Base-by-base conservation (phyloP, 1,140 invertebrate species). In the Megathymus violae region DNA sequence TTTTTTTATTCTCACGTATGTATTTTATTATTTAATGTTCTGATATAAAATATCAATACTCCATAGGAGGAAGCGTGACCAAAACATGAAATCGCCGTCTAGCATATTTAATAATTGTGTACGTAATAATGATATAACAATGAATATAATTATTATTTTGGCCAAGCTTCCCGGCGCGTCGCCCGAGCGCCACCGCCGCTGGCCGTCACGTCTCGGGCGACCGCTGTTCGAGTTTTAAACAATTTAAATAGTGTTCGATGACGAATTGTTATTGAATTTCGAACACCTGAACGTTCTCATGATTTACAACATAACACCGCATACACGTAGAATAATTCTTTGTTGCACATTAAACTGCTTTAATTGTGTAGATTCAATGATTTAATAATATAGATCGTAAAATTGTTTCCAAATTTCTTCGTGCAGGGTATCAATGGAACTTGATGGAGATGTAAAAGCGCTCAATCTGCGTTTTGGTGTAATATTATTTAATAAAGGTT, bases 321-420 rank as follows among this genome's bases (percentile, higher is more conserved):
- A 11, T 17, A 48, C 25, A 48, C 13, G n/a, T 48, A 51, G 27
- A 38, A 17, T 51, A 38, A 48, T 16, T 31, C 4, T 50, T 50
- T 69, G 61, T 61, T 60, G 69, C 64, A 69, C 76, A 71, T 66
- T 56, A 0, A 62, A 76, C 64, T 70, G 73, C 76, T 77, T 78
- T 76, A 72, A 72, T 73, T 69, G 56, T 76, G 62, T 73, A 66
- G 62, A 67, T 31, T 68, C 52, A 65, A 62, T 62, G 48, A 70
- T 71, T 74, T 58, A 50, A 71, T 71, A 75, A 71, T 71, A 75
- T 82, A 81, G 76, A 78, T 72, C 62, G 63, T 81, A 76, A 75
- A 76, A 82, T 84, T 80, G 74, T 80, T 82, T 87, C 74, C 81
- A 87, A 86, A 86, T 84, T 88, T 86, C 81, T 88, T 85, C 85